phyloP scores from a whole-genome alignment of 2,888 invertebrate species.

The Byasa hedistus region DNA sequence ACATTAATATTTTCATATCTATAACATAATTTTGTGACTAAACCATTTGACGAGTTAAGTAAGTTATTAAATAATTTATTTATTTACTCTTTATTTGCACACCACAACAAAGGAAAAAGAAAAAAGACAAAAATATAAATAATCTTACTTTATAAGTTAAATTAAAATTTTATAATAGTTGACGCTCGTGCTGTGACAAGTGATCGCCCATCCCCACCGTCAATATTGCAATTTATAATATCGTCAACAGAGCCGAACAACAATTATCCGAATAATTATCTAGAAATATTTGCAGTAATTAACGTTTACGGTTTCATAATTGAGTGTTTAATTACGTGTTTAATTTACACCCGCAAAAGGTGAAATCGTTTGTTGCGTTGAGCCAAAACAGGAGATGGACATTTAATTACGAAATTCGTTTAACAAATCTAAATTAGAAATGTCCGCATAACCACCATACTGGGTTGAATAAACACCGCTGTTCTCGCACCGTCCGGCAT shows the following conservation, averaged over 20 bases:
- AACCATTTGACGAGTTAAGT: too few relatives aligned
- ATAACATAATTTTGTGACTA: too few relatives aligned
- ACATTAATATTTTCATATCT: too few relatives aligned
- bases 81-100: too few relatives aligned
- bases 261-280: conserved; percentile 10
- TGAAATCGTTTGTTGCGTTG: conserved; percentile 40
- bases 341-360: conserved; percentile 52
- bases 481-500: conserved; percentile 34
- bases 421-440: conserved; percentile 42
- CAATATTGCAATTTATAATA: neutral
- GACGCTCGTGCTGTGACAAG: neutral
- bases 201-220: neutral
- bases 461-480: conserved; percentile 31
- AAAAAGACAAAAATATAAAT: too few relatives aligned
- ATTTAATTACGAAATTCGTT: conserved; percentile 48
- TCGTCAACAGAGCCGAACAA: neutral
- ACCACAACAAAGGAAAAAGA: too few relatives aligned
- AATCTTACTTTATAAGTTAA: too few relatives aligned
- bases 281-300: conserved; percentile 32
- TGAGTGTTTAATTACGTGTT: conserved; percentile 53
- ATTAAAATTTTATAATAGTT: neutral
- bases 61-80: too few relatives aligned
- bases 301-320: conserved; percentile 36
- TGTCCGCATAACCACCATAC: conserved; percentile 37
- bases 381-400: conserved; percentile 35